These are phyloP conservation scores for Eonycteris spelaea DNA, from an alignment of 2,113 vertebrate species.

Conservation along the genomic window DNA sequence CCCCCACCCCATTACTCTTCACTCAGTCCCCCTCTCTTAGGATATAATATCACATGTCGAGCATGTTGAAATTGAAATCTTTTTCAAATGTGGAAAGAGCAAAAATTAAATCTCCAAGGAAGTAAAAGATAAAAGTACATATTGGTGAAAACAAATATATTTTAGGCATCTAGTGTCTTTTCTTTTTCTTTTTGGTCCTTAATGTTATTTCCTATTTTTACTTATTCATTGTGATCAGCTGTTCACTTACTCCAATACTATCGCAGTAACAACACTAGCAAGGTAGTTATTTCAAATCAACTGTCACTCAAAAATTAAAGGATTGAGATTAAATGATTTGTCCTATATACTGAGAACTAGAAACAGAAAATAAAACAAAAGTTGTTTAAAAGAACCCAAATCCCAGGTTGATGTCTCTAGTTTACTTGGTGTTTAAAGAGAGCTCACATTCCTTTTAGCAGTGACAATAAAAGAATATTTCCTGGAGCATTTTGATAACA, in stretches of 20 bases:
- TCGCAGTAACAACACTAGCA: background rate
- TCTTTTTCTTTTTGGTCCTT: background rate
- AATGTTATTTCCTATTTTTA: conserved; percentile 10
- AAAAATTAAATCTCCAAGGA: background rate
- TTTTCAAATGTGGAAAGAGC: background rate
- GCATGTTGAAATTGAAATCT: background rate
- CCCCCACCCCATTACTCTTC: background rate
- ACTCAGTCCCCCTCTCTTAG: background rate
- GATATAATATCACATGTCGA: background rate
- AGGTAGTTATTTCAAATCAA: conserved; percentile 1
- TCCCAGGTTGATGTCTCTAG: background rate
- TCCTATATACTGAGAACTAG: background rate
- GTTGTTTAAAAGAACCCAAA: background rate
- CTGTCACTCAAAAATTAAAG: background rate
- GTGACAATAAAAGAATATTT: conserved; percentile 32
- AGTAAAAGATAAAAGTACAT: background rate
- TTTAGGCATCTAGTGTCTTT: background rate
- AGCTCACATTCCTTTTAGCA: conserved; percentile 1
- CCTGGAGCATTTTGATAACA: conserved; percentile 6
- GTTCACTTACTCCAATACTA: background rate
- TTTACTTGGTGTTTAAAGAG: background rate
- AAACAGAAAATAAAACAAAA: conserved; percentile 15
- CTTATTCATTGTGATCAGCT: background rate
- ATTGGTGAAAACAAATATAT: background rate
- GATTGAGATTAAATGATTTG: conserved; percentile 17